These are phyloP conservation scores for Yponomeuta malinellus DNA, from an alignment of 2,888 invertebrate species.

Conservation along the genomic window DNA sequence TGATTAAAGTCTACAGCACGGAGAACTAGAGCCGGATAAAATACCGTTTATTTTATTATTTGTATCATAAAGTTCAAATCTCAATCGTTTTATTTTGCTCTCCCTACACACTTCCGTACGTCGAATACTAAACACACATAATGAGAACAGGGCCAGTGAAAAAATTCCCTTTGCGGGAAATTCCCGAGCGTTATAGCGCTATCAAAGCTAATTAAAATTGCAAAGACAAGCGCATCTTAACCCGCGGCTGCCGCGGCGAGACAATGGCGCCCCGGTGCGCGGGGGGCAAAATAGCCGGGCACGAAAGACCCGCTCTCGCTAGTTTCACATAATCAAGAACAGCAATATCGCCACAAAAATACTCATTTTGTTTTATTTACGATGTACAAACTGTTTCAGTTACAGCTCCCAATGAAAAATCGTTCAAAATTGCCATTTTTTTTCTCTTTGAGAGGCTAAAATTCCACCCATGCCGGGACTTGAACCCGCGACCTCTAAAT, in stretches of 20 bases:
- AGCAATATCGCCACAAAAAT: too few species aligned
- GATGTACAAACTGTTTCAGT: too few species aligned
- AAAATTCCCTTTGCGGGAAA: constrained; percentile 1
- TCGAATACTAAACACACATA: not conserved
- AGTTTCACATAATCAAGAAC: too few species aligned
- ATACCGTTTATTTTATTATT: not conserved
- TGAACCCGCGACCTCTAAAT: too few species aligned
- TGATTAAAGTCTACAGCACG: not conserved
- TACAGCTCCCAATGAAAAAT: too few species aligned
- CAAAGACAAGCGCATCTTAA: constrained; percentile 60
- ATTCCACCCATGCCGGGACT: too few species aligned
- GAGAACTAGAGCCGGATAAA: not conserved
- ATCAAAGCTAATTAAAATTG: constrained; percentile 68
- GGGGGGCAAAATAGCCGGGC: constrained; percentile 25
- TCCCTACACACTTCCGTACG: not conserved
- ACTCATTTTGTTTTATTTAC: too few species aligned
- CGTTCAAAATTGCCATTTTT: too few species aligned
- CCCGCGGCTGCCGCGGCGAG: constrained; percentile 27
- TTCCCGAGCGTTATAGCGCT: constrained; percentile 10
- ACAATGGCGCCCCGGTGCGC: constrained; percentile 22
- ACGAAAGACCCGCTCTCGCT: constrained; percentile 27
- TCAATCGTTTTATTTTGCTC: not conserved
- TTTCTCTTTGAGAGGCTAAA: too few species aligned
- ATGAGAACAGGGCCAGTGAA: not conserved
- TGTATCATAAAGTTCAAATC: not conserved